These are phyloP conservation scores for Lates japonicus DNA, from an alignment of 2,797 vertebrate species.

Conservation along the genomic window DNA sequence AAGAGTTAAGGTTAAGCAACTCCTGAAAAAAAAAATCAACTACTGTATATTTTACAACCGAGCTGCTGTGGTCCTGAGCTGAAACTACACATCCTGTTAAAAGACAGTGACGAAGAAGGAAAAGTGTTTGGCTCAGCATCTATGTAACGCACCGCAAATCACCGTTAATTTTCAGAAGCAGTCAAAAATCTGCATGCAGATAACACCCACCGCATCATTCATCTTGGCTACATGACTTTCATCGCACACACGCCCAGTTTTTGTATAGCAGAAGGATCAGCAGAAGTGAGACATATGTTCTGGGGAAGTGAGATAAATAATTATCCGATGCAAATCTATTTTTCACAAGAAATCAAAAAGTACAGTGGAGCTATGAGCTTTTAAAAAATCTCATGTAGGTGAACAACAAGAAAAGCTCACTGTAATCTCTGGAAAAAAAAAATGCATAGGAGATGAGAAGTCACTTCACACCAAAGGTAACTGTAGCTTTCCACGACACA, in stretches of 20 bases:
- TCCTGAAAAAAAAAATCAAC: constrained; percentile 41
- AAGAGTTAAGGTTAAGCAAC: constrained; percentile 72
- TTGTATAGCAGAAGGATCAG: constrained; percentile 60
- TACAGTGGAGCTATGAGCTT: constrained; percentile 22
- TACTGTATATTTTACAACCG: constrained; percentile 35
- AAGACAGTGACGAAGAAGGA: constrained; percentile 19
- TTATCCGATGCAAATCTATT: constrained; percentile 13
- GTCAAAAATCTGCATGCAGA: constrained; percentile 72
- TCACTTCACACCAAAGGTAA: constrained; percentile 69
- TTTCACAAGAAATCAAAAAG: constrained; percentile 27
- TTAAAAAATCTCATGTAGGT: constrained; percentile 26
- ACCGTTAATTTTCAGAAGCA: constrained; percentile 44
- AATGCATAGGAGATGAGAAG: constrained; percentile 58
- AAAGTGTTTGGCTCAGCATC: constrained; percentile 58
- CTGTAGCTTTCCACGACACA: constrained; percentile 71
- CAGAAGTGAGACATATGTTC: constrained; percentile 55
- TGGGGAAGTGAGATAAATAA: constrained; percentile 44
- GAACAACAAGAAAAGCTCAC: constrained; percentile 39
- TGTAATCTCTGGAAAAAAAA: constrained; percentile 26
- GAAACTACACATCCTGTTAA: constrained; percentile 46
- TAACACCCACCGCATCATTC: constrained; percentile 57
- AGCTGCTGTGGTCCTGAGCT: constrained; percentile 15
- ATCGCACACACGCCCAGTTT: constrained; percentile 82
- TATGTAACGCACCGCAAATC: constrained; percentile 11
- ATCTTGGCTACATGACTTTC: constrained; percentile 61